Percentiles rank a stretch among this genome's conserved stretches.
These are phyloP conservation scores for Catharus minimus DNA, from an alignment of 2,113 vertebrate genomes.

Conservation along the genomic window DNA sequence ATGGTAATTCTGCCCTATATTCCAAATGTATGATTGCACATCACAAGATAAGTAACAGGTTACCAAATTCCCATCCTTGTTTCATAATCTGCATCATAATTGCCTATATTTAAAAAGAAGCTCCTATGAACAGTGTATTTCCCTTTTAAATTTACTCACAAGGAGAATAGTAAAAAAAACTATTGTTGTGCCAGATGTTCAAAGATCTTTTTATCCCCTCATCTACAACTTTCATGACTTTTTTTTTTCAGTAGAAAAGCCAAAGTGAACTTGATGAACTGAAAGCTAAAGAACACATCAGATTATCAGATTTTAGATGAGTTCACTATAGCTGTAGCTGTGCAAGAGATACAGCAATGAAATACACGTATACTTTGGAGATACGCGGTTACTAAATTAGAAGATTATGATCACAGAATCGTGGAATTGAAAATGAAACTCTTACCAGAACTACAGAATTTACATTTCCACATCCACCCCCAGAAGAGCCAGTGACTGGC, in stretches of 20 bases:
- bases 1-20: neutral
- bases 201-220: neutral
- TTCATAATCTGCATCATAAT: neutral
- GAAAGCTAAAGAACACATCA: neutral
- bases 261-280: neutral
- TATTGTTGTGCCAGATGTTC: neutral
- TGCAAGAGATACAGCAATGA: neutral
- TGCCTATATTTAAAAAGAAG: neutral
- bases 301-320: neutral
- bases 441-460: neutral
- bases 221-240: neutral
- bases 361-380: neutral
- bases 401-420: neutral
- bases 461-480: neutral
- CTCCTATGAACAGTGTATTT: neutral
- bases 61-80: neutral
- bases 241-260: neutral
- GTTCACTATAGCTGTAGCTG: neutral
- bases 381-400: neutral
- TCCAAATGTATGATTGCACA: neutral
- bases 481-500: neutral
- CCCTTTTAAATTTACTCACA: neutral
- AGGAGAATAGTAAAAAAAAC: conserved; percentile 6
- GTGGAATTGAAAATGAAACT: neutral
- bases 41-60: neutral